phyloP scores from a whole-genome alignment of 35 echinoderm and acorn worm species.

The Ptychodera flava region DNA sequence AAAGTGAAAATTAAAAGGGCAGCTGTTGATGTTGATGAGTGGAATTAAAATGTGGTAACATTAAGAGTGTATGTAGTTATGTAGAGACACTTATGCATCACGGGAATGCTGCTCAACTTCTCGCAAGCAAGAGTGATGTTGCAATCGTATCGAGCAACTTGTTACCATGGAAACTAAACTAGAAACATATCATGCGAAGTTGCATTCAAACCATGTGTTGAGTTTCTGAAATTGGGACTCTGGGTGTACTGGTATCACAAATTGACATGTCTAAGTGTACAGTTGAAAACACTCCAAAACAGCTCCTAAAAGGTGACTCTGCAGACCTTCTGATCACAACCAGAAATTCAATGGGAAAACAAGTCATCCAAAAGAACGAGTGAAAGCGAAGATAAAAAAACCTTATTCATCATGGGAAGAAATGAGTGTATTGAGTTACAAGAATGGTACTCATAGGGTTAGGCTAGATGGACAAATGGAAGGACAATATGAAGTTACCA shows the following conservation, averaged over 20 bases:
- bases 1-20: no score
- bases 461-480: not conserved
- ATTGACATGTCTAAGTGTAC: not conserved
- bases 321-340: not conserved
- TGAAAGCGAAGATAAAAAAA: not conserved
- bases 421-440: not conserved
- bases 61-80: not conserved
- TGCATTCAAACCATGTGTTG: not conserved
- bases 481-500: not conserved
- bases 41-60: not conserved
- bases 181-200: not conserved
- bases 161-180: not conserved
- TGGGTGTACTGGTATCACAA: not conserved
- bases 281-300: not conserved
- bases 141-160: not conserved
- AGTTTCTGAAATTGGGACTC: no score
- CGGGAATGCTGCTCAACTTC: not conserved
- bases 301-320: not conserved
- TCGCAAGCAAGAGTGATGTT: not conserved
- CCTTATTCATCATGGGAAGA: not conserved
- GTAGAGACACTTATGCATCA: not conserved
- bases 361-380: not conserved
- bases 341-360: not conserved
- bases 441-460: not conserved
- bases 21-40: no score